Evolutionary conservation across 2,113 vertebrate species (phyloP).

Genomic region (Burhinus oedicnemus): DNA sequence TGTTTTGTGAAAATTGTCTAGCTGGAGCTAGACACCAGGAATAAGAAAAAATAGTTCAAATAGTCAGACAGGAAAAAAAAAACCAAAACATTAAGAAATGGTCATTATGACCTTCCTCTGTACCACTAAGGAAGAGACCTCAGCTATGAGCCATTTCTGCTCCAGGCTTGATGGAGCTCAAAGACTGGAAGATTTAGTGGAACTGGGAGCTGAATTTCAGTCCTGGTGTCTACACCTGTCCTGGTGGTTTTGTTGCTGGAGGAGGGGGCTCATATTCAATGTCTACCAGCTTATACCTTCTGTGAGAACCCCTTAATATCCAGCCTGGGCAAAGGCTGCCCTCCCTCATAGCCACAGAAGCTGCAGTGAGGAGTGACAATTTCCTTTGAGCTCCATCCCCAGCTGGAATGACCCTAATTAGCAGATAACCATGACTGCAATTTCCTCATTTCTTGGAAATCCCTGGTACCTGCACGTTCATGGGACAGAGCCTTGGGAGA

Average conservation of each 20-base stretch:
- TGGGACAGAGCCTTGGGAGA: background rate
- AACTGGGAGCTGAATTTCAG: background rate
- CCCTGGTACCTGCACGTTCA: rapidly evolving
- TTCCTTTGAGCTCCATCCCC: background rate
- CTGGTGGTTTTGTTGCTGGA: background rate
- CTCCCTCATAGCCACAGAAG: background rate
- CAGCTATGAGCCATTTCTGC: background rate
- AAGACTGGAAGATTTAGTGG: background rate
- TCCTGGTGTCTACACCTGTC: background rate
- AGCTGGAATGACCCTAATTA: background rate
- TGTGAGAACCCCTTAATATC: background rate
- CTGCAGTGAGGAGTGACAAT: background rate
- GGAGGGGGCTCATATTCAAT: background rate
- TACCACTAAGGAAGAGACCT: background rate
- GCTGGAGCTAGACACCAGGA: background rate
- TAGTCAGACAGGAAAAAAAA: background rate
- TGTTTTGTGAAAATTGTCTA: background rate
- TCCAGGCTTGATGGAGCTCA: background rate
- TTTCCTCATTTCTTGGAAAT: background rate
- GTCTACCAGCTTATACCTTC: background rate
- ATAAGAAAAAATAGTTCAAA: background rate
- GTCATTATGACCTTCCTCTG: background rate
- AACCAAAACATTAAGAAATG: background rate
- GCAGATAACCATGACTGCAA: background rate
- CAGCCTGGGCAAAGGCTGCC: background rate